Base-by-base conservation (phyloP, 2,113 vertebrate species). In the Anas platyrhynchos region DNA sequence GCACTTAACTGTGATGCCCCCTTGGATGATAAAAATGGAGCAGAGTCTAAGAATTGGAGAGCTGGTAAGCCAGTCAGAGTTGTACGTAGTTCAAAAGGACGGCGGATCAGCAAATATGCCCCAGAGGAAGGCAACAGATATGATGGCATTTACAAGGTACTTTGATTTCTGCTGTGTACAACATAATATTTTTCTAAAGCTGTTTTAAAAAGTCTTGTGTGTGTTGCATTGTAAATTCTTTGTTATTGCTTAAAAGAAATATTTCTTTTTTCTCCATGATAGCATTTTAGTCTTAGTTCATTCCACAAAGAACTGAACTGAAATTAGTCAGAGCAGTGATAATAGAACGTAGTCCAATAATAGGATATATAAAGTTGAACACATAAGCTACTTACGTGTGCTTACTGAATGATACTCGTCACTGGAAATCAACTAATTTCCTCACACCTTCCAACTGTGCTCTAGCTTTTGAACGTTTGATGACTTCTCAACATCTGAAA, bases 121-220 rank as follows among this genome's bases (percentile, higher is more conserved):
- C 99, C 99, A 5, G 99, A 99, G 97, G 99, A 99, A 97, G 99
- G 99, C 96, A 99, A 99, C 97, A 98, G 99, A 98, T 99, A 99
- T 1, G 99, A 99, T 95, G 99, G 99, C 63, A 99, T 99, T 97
- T 99, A 99, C 97, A 99, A 99, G 99, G 99, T 99, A 98, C 78
- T 93, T 77, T 74, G 89, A 84, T 88, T 89, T 80, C 50, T 83
- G 2, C 58, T 23, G 11, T 55, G 18, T 36, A 25, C 6, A 22
- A 46, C 8, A 2, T 80, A 54, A 43, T 7, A 26, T 68, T 85
- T 55, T 83, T 86, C 25, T 46, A 77, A 25, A 63, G 21, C 43
- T 61, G 10, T 50, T 96, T 43, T 65, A 3, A 23, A 36, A 83
- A 79, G 18, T 36, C 12, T 66, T 7, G 2, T 46, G 11, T 6